phyloP scores from a whole-genome alignment of 2,888 invertebrate species.

The Lycophotia porphyrea region DNA sequence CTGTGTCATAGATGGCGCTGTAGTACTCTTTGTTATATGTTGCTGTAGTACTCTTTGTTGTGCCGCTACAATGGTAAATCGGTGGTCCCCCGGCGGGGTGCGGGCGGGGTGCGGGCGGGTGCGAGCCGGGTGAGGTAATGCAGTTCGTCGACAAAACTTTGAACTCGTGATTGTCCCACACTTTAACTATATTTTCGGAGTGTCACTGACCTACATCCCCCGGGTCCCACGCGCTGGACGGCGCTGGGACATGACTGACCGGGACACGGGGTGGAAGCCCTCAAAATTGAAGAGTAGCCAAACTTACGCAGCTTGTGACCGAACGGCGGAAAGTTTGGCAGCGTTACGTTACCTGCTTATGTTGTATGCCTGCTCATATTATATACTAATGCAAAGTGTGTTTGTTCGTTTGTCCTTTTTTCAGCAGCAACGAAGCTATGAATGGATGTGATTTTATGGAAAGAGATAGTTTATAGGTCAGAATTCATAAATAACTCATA shows the following conservation, averaged over 20 bases:
- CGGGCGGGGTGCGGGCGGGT: not conserved
- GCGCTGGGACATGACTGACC: constrained; percentile 9
- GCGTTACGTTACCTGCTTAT: constrained; percentile 16
- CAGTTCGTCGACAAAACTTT: constrained; percentile 35
- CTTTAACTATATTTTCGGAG: not conserved
- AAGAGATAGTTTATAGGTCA: not conserved
- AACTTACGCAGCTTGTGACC: constrained; percentile 27
- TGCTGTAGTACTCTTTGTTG: too few relatives aligned
- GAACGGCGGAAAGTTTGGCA: constrained; percentile 22
- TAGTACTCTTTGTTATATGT: too few relatives aligned
- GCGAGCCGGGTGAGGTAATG: constrained; percentile 16
- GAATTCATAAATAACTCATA: not conserved
- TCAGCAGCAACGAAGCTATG: not conserved
- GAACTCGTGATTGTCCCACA: not conserved
- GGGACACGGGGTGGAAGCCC: constrained; percentile 7
- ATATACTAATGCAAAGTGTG: not conserved
- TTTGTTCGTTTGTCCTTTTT: not conserved
- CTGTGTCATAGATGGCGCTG: too few relatives aligned
- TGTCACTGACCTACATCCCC: constrained; percentile 38
- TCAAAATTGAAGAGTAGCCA: constrained; percentile 6
- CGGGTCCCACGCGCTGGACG: constrained; percentile 38
- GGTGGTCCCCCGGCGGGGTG: not conserved
- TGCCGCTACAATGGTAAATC: too few relatives aligned
- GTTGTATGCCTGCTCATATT: not conserved
- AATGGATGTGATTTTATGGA: not conserved